Percentiles rank a stretch among this genome's conserved stretches.
Evolutionary conservation across 2,797 vertebrate genomes (phyloP).

Genomic region (Ambastaia sidthimunki): DNA sequence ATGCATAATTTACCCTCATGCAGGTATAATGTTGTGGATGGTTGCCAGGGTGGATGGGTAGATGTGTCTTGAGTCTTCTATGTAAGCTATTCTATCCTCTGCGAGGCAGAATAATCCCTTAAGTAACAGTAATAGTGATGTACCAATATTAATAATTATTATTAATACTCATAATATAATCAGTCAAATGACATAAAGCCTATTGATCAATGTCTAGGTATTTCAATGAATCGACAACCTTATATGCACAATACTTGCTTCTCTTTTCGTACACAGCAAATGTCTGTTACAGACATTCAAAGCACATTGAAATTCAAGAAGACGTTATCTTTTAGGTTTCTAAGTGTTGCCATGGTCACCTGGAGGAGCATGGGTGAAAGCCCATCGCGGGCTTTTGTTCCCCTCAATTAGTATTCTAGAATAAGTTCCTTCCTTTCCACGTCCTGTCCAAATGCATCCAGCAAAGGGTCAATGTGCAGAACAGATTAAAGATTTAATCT

Average conservation of each 20-base stretch:
- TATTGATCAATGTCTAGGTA: background rate
- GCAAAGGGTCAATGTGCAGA: conserved; percentile 40
- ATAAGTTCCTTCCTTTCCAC: conserved; percentile 24
- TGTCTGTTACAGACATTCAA: conserved; percentile 8
- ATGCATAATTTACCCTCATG: background rate
- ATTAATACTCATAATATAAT: background rate
- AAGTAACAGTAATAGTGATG: no score
- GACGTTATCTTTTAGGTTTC: conserved; percentile 54
- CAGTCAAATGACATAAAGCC: background rate
- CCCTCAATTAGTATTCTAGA: conserved; percentile 49
- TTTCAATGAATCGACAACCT: background rate
- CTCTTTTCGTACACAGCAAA: background rate
- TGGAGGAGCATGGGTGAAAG: conserved; percentile 36
- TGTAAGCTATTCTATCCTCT: background rate
- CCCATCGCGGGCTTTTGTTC: conserved; percentile 49
- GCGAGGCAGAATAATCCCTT: background rate
- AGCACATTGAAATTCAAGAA: conserved; percentile 50
- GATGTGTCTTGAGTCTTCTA: background rate
- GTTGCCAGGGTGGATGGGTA: background rate
- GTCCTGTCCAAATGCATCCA: conserved; percentile 27
- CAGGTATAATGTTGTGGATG: background rate
- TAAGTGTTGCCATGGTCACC: conserved; percentile 55
- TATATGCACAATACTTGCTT: background rate
- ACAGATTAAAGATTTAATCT: conserved; percentile 63
- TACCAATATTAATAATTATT: no score